A percentile compares a stretch with the other conserved stretches of the same genome.
phyloP scores from a whole-genome alignment of 2,888 invertebrate species.

The Hirtodrosophila alboralis region DNA sequence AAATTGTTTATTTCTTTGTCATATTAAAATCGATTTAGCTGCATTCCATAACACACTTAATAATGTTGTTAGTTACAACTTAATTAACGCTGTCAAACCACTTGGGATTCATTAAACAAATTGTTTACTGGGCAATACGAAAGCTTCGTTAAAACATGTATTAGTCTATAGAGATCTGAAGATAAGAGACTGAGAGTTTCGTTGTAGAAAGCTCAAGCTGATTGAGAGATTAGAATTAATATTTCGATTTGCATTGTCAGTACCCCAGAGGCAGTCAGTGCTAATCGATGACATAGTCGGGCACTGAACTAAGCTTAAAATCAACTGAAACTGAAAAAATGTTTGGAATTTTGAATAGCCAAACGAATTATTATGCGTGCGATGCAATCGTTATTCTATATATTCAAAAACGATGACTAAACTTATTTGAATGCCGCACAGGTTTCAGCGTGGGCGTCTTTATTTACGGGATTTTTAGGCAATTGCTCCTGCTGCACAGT shows the following conservation, averaged over 20 bases:
- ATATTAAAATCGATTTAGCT: slow-evolving; percentile 9
- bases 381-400: slow-evolving; percentile 39
- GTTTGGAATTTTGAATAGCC: slow-evolving; percentile 51
- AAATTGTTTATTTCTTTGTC: slow-evolving; percentile 18
- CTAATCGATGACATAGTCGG: slow-evolving; percentile 29
- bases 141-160: background rate
- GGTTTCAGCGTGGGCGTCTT: slow-evolving; percentile 20
- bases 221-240: slow-evolving; percentile 26
- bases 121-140: slow-evolving; percentile 4
- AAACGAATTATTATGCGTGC: slow-evolving; percentile 52
- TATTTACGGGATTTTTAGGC: slow-evolving; percentile 23
- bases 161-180: slow-evolving; percentile 1
- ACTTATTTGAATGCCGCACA: slow-evolving; percentile 43
- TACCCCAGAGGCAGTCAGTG: background rate
- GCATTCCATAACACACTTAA: slow-evolving; percentile 10
- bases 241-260: slow-evolving; percentile 8
- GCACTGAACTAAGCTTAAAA: slow-evolving; percentile 2
- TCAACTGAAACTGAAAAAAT: slow-evolving; percentile 18
- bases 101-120: background rate
- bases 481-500: slow-evolving; percentile 20
- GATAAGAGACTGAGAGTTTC: slow-evolving; percentile 23
- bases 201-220: slow-evolving; percentile 18
- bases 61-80: slow-evolving; percentile 13
- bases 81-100: slow-evolving; percentile 16
- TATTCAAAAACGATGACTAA: slow-evolving; percentile 42